Evolutionary conservation across 2,797 vertebrate genomes (phyloP), one percentile per base, ranked within the genome.

Genomic region (Argentina silus): DNA sequence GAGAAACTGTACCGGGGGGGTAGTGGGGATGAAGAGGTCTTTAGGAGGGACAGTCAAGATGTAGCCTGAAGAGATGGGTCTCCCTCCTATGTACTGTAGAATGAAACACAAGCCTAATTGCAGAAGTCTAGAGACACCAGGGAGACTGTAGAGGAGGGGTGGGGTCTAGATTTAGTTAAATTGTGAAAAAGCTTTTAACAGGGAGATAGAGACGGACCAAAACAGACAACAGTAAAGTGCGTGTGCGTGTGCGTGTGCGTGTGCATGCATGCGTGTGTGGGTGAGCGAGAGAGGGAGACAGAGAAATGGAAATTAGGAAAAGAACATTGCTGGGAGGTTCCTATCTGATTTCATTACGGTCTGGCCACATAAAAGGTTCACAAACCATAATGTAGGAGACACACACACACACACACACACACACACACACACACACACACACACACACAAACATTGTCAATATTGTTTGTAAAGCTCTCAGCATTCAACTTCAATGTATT

Each of bases 31-130:
- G n/a, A n/a, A n/a, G n/a, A n/a, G n/a, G n/a, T n/a, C n/a, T n/a
- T n/a, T n/a, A n/a, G n/a, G n/a, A n/a, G n/a, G n/a, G n/a, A n/a
- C n/a, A n/a, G n/a, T n/a, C n/a, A n/a, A n/a, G n/a, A n/a, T n/a
- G n/a, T n/a, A n/a, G n/a, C n/a, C n/a, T n/a, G n/a, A n/a, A n/a
- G n/a, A n/a, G n/a, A n/a, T n/a, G n/a, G n/a, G n/a, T n/a, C n/a
- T 57, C 23, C n/a, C 44, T 36, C 60, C 67, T 82, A n/a, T n/a
- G n/a, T n/a, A 63, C 75, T 15, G 36, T 74, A 71, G 67, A 73
- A 83, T 88, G 79, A 88, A 91, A 89, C 73, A 79, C 75, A 78
- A 85, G 60, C 71, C 80, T 86, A 83, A 89, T 86, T 87, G 80
- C 79, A 78, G 77, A 50, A 11, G 60, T 77, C 73, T 44, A 23